Evolutionary conservation across 2,797 vertebrate genomes (phyloP).

Genomic region (Babyrousa celebensis): DNA sequence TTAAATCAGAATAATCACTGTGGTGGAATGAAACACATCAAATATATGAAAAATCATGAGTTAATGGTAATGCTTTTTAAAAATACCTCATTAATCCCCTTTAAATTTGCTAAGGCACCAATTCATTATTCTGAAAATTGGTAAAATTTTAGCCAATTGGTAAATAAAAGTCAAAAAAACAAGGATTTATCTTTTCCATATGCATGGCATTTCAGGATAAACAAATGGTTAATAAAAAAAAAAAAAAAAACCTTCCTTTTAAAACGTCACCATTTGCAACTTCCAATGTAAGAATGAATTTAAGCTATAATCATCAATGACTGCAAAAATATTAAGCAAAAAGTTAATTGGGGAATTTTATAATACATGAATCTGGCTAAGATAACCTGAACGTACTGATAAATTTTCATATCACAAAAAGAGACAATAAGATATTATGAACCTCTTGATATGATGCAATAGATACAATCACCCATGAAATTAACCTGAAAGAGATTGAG

Average conservation of each 20-base stretch:
- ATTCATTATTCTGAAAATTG: not conserved
- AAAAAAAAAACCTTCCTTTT: conserved; percentile 10
- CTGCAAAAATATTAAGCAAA: not conserved
- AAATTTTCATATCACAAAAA: not conserved
- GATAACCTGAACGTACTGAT: not conserved
- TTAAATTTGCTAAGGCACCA: not conserved
- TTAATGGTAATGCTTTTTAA: not conserved
- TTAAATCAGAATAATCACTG: not conserved
- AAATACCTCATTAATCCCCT: not conserved
- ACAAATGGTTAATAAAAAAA: not conserved
- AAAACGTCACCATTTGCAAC: not conserved
- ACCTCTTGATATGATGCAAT: not conserved
- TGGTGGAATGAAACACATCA: conserved; percentile 3
- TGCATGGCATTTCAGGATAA: not conserved
- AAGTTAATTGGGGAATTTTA: not conserved
- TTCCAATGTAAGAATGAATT: not conserved
- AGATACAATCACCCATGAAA: not conserved
- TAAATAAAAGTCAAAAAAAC: not conserved
- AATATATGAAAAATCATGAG: not conserved
- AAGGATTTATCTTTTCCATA: too few relatives aligned
- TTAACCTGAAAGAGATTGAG: not conserved
- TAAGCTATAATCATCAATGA: not conserved
- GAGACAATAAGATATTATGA: not conserved
- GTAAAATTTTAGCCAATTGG: not conserved
- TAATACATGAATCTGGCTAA: not conserved